These are phyloP conservation scores for Leptinotarsa haldemani DNA, from an alignment of 2,888 invertebrate genomes.

Conservation along the genomic window DNA sequence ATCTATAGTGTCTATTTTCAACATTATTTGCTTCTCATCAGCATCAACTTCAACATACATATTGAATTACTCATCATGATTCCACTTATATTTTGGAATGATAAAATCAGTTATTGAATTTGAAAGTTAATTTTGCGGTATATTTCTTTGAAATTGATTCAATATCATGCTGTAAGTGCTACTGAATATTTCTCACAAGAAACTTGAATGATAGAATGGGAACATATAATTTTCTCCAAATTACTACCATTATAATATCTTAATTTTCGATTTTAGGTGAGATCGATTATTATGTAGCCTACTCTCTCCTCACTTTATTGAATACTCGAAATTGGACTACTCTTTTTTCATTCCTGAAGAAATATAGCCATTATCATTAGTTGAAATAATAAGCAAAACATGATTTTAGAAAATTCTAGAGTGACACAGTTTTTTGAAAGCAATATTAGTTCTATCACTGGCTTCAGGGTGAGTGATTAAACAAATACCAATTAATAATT, in stretches of 20 bases:
- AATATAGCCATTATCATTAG: neutral
- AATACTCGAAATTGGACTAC: neutral
- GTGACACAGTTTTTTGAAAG: neutral
- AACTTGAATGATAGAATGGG: conserved; percentile 1
- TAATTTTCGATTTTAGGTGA: neutral
- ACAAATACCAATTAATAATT: no score
- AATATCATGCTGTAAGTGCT: neutral
- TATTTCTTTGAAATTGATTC: neutral
- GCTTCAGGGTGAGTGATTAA: no score
- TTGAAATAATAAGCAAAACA: no score
- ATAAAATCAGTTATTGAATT: neutral
- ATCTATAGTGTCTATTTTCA: neutral
- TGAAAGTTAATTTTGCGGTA: neutral
- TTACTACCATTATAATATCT: conserved; percentile 3
- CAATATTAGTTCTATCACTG: neutral
- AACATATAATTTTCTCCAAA: conserved; percentile 7
- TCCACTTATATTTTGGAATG: neutral
- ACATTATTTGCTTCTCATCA: neutral
- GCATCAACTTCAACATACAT: neutral
- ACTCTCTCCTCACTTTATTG: conserved; percentile 4
- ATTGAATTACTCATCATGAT: neutral
- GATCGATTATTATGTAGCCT: conserved; percentile 6
- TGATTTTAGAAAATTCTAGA: neutral
- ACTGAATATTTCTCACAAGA: neutral
- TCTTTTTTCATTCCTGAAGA: neutral